phyloP scores from a whole-genome alignment of 2,888 invertebrate species.

The Encarsia formosa region DNA sequence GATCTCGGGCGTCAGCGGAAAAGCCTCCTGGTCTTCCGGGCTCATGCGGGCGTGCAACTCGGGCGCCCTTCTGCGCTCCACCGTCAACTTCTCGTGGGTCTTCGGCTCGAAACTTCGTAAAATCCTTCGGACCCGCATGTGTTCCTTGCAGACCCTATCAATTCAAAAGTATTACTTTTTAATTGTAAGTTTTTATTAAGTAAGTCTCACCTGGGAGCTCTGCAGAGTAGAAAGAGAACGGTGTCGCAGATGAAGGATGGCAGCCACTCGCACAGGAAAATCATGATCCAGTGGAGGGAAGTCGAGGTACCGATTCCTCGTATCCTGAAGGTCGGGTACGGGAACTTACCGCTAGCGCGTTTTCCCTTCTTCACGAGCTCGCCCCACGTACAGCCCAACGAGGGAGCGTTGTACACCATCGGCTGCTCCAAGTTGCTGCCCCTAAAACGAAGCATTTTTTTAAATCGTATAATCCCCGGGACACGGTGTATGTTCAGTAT shows the following conservation, averaged over 20 bases:
- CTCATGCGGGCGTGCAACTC: conserved; percentile 33
- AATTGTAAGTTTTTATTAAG: not conserved
- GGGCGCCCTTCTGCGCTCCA: conserved; percentile 38
- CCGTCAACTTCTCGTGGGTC: conserved; percentile 35
- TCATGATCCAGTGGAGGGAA: conserved; percentile 36
- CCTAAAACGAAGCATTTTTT: conserved; percentile 15
- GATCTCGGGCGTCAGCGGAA: conserved; percentile 37
- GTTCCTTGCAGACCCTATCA: conserved; percentile 36
- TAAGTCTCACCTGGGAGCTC: not conserved
- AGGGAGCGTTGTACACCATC: conserved; percentile 36
- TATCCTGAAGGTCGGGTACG: conserved; percentile 42
- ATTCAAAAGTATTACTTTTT: not conserved
- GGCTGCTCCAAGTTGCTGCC: conserved; percentile 21
- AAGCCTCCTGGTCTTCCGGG: conserved; percentile 36
- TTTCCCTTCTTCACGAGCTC: conserved; percentile 37
- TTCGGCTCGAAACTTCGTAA: conserved; percentile 38
- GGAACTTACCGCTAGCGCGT: conserved; percentile 34
- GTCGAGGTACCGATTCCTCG: conserved; percentile 39
- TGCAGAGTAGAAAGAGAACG: conserved; percentile 27
- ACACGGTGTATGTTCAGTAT: not conserved
- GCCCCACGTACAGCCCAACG: conserved; percentile 40
- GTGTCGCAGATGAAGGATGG: conserved; percentile 41
- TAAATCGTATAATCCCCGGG: not conserved
- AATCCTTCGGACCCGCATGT: conserved; percentile 36
- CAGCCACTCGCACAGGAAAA: conserved; percentile 41